Percentiles rank a stretch among this genome's conserved stretches.
phyloP scores from a whole-genome alignment of 2,113 vertebrate species.

The Apodemus speciosus region DNA sequence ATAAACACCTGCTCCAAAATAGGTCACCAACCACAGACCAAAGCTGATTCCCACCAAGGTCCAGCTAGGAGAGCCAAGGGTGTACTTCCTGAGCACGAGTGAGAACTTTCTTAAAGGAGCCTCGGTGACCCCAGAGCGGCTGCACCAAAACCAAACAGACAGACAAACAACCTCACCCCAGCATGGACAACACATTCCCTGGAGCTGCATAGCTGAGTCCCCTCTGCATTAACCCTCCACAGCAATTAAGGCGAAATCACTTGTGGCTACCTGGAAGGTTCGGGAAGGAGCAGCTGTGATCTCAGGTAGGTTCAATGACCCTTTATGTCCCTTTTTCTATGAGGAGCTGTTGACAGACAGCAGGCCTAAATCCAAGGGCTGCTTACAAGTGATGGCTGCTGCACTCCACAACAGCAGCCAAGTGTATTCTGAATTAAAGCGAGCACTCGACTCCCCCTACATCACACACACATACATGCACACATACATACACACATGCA shows the following conservation, averaged over 20 bases:
- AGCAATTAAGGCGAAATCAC: neutral
- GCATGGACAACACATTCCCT: neutral
- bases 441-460: neutral
- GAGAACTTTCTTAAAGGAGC: neutral
- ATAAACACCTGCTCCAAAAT: neutral
- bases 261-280: neutral
- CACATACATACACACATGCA: too few species aligned
- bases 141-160: too few species aligned
- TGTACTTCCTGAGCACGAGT: neutral
- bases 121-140: neutral
- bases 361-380: neutral
- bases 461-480: neutral
- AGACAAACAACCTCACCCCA: neutral
- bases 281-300: too few species aligned
- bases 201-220: neutral
- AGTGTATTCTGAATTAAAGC: conserved; percentile 4
- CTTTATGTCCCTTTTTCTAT: neutral
- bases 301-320: neutral
- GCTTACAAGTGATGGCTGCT: neutral
- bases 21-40: neutral
- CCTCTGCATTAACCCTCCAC: neutral
- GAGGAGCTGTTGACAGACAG: neutral
- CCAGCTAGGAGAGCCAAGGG: neutral
- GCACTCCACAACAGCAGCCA: neutral
- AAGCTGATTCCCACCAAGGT: neutral